Base-by-base conservation (phyloP, 2,797 vertebrate genomes). In the Crypturellus tataupa region DNA sequence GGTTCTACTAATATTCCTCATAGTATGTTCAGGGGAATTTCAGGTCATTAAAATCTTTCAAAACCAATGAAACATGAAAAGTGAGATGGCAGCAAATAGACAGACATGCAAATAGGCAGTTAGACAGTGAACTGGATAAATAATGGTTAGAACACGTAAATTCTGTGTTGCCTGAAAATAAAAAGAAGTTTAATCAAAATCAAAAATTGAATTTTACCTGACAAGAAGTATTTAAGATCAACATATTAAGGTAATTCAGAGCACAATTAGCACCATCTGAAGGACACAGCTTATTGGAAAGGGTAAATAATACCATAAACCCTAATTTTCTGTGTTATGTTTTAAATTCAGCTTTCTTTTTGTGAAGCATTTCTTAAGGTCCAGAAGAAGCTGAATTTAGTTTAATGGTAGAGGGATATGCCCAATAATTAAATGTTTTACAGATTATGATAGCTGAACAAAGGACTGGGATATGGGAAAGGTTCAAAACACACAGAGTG, bases 21-120 rank as follows among this genome's bases (percentile, higher is more conserved):
- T 3, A 53, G 69, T 56, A 40, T 20, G 64, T 27, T 20, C 73
- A 68, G 77, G 39, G 70, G 67, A 80, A 87, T 84, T 83, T 87
- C n/a, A 93, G 69, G 85, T 83, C 85, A 76, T 89, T 92, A 81
- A 85, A 93, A 64, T 67, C 42, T 70, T 95, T 88, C 82, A 72
- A 58, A 95, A 91, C 89, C 76, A 93, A 81, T 87, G 82, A 83
- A 93, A 92, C 62, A 40, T 79, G 75, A 0, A 10, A 87, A 94
- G 56, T 64, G 51, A 47, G 82, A 86, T 56, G 63, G 60, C 73
- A 95, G 80, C 1, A 2, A 86, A 81, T 44, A 80, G 70, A 31
- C 55, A 84, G 73, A 33, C 67, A 42, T 67, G 73, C 31, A 81
- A 72, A 79, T 35, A 55, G 65, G 42, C 62, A 90, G 80, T 59